Evolutionary conservation across 2,113 vertebrate genomes (phyloP).

Genomic region (Atlantisia rogersi): DNA sequence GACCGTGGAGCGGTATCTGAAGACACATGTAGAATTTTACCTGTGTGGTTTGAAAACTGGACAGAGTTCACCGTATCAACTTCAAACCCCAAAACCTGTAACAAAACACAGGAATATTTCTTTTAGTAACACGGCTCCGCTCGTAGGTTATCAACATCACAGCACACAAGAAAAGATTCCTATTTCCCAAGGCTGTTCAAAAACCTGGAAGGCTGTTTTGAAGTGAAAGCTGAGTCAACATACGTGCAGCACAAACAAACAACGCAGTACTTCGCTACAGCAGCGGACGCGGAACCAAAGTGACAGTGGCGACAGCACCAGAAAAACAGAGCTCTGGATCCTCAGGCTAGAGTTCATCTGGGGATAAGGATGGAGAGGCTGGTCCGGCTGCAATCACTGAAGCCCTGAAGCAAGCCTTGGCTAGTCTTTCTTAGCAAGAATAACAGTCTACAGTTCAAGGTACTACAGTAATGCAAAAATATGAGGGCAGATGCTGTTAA

Average conservation of each 20-base stretch:
- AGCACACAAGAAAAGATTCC: background rate
- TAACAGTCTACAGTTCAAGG: background rate
- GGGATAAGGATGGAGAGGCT: background rate
- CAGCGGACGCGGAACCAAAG: background rate
- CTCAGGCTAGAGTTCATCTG: background rate
- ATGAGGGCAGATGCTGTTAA: background rate
- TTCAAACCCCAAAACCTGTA: conserved; percentile 96
- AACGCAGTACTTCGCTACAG: background rate
- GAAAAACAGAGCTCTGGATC: conserved; percentile 3
- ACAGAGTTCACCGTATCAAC: conserved; percentile 97
- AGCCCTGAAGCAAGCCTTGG: background rate
- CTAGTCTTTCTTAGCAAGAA: background rate
- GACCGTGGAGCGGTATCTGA: background rate
- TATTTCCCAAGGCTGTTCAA: background rate
- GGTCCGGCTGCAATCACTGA: background rate
- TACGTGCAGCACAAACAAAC: background rate
- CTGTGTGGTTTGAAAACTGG: conserved; percentile 99
- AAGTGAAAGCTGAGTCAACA: conserved; percentile 2
- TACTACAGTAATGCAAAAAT: background rate
- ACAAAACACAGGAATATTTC: conserved; percentile 26
- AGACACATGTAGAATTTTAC: conserved; percentile 67
- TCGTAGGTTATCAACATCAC: background rate
- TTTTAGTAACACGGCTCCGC: background rate
- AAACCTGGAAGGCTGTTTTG: background rate
- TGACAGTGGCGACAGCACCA: background rate